Evolutionary conservation across 2,888 invertebrate species (phyloP).

Genomic region (Eupithecia subumbrata): DNA sequence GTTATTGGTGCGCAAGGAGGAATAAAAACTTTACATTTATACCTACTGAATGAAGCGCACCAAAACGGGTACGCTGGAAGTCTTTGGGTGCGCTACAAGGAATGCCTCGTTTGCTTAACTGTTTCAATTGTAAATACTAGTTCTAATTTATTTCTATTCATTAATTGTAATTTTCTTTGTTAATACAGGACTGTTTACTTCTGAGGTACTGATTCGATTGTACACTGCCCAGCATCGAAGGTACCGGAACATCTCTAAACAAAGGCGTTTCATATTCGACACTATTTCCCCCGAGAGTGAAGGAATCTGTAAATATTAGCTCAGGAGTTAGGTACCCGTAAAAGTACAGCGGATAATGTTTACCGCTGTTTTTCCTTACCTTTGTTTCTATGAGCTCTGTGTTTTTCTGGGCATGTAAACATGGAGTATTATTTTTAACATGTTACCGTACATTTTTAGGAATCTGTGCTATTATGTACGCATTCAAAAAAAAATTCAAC

Average conservation of each 20-base stretch:
- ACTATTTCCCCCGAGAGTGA: conserved; percentile 63
- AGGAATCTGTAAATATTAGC: conserved; percentile 58
- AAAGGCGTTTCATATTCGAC: conserved; percentile 58
- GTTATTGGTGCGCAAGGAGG: too few species aligned
- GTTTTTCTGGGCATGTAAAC: neutral
- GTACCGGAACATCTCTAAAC: conserved; percentile 38
- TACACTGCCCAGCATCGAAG: conserved; percentile 14
- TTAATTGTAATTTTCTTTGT: too few species aligned
- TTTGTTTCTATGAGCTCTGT: conserved; percentile 15
- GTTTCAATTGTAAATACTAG: too few species aligned
- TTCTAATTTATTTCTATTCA: too few species aligned
- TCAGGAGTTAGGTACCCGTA: conserved; percentile 33
- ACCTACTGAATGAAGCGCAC: too few species aligned
- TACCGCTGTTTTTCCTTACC: conserved; percentile 45
- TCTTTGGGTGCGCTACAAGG: too few species aligned
- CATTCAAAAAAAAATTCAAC: too few species aligned
- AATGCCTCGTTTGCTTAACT: too few species aligned
- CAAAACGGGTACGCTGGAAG: too few species aligned
- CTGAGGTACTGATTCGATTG: neutral
- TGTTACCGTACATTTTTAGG: neutral
- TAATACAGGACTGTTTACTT: neutral
- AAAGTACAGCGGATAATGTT: conserved; percentile 42
- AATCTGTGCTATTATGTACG: neutral
- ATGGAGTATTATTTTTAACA: neutral
- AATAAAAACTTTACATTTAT: too few species aligned